Evolutionary conservation across 2,888 invertebrate genomes (phyloP).

Genomic region (Caenorhabditis sp.): DNA sequence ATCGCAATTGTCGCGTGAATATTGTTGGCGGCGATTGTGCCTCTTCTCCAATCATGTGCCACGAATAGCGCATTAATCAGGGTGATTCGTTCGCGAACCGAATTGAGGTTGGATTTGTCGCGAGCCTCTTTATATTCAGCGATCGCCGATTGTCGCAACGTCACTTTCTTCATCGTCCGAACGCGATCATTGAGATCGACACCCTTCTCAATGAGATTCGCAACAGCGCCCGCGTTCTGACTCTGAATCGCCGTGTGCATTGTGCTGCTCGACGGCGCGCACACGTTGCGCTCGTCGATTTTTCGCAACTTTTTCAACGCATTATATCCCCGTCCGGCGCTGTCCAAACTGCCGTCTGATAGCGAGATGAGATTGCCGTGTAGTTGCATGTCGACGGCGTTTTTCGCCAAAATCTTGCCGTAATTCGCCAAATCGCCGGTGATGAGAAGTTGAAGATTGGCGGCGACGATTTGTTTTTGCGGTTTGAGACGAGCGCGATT

Average conservation of each 20-base stretch:
- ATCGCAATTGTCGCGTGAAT: constrained; percentile 33
- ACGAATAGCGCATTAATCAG: constrained; percentile 53
- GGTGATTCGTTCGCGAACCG: constrained; percentile 44
- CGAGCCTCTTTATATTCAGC: constrained; percentile 43
- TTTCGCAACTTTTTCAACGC: constrained; percentile 50
- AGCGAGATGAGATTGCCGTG: constrained; percentile 43
- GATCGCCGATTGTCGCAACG: constrained; percentile 49
- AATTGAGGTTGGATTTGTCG: constrained; percentile 44
- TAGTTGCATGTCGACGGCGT: constrained; percentile 39
- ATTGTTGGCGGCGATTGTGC: constrained; percentile 13
- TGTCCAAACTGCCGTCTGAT: constrained; percentile 50
- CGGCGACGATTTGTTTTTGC: constrained; percentile 32
- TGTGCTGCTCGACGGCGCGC: constrained; percentile 40
- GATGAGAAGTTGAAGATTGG: constrained; percentile 31
- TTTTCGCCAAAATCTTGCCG: constrained; percentile 47
- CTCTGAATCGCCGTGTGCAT: constrained; percentile 44
- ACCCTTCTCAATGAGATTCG: constrained; percentile 53
- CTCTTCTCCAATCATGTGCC: constrained; percentile 54
- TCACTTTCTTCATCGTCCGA: constrained; percentile 23
- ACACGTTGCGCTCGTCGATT: constrained; percentile 24
- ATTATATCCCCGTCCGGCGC: constrained; percentile 52
- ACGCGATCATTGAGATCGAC: constrained; percentile 53
- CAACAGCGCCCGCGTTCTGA: constrained; percentile 48
- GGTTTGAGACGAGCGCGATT: constrained; percentile 6
- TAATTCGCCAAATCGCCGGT: constrained; percentile 53